phyloP scores from a whole-genome alignment of 1,140 invertebrate species.

The Hycleus cichorii region DNA sequence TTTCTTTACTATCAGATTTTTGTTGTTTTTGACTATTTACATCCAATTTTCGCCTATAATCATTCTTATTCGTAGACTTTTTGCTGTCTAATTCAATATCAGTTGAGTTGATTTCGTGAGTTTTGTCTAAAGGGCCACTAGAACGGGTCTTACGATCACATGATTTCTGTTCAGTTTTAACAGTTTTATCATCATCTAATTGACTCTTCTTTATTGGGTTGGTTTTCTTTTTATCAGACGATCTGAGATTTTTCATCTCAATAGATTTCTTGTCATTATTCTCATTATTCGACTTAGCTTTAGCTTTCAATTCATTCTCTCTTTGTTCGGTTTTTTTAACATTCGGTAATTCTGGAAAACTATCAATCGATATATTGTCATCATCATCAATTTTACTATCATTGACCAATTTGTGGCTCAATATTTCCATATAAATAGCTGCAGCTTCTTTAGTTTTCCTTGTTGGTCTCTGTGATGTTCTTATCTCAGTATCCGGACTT shows the following conservation, averaged over 20 bases:
- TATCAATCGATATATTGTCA: conserved; percentile 55
- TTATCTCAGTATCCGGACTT: too few species aligned
- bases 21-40: conserved; percentile 4
- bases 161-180: conserved; percentile 1
- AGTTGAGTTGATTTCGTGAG: neutral
- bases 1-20: conserved; percentile 3
- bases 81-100: neutral
- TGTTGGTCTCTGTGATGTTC: conserved; percentile 43
- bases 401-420: conserved; percentile 57
- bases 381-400: conserved; percentile 52
- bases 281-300: conserved; percentile 32
- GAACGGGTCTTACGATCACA: conserved; percentile 6
- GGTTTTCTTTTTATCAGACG: conserved; percentile 9
- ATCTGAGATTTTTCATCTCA: conserved; percentile 2
- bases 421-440: conserved; percentile 65
- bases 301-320: conserved; percentile 53
- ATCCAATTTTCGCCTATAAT: neutral
- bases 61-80: neutral
- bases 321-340: conserved; percentile 52
- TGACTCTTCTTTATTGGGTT: conserved; percentile 31
- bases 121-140: neutral
- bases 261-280: conserved; percentile 5
- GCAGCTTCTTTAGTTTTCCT: conserved; percentile 71
- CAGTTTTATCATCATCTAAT: conserved; percentile 4
- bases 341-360: conserved; percentile 60